These are phyloP conservation scores for Drosophila auraria DNA, from an alignment of 1,140 invertebrate species.

Conservation along the genomic window DNA sequence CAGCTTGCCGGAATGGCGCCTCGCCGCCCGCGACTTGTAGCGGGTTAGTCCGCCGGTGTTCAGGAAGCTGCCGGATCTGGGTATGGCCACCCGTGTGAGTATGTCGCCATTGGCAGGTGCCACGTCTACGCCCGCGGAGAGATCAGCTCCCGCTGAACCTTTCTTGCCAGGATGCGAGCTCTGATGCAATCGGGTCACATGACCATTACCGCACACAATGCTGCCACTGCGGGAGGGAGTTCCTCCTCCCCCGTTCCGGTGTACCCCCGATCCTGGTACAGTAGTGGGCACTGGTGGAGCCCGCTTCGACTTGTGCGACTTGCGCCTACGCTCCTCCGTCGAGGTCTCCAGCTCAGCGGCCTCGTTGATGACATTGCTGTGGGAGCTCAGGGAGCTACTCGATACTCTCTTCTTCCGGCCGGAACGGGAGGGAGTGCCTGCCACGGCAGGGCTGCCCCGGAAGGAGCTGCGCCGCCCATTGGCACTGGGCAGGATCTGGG, in stretches of 20 bases:
- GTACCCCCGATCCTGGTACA: slow-evolving; percentile 32
- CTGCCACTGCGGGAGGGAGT: slow-evolving; percentile 25
- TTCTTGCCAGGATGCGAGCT: slow-evolving; percentile 47
- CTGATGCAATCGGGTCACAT: slow-evolving; percentile 61
- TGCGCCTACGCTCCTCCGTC: slow-evolving; percentile 81
- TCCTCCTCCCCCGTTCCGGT: slow-evolving; percentile 7
- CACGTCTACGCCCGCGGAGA: slow-evolving; percentile 75
- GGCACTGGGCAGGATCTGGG: slow-evolving; percentile 54
- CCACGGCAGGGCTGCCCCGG: slow-evolving; percentile 60
- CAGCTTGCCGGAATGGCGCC: slow-evolving; percentile 73
- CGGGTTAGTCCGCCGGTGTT: slow-evolving; percentile 90
- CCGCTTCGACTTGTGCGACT: slow-evolving; percentile 79
- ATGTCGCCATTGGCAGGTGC: slow-evolving; percentile 88
- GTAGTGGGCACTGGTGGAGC: slow-evolving; percentile 78
- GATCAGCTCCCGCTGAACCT: slow-evolving; percentile 6
- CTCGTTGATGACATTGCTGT: slow-evolving; percentile 86
- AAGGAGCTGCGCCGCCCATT: slow-evolving; percentile 75
- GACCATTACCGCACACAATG: slow-evolving; percentile 68
- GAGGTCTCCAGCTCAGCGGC: slow-evolving; percentile 75
- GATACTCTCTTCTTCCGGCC: slow-evolving; percentile 87
- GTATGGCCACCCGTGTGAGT: slow-evolving; percentile 93
- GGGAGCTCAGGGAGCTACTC: slow-evolving; percentile 87
- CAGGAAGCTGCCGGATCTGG: slow-evolving; percentile 92
- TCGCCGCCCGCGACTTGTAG: slow-evolving; percentile 87
- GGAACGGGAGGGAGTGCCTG: slow-evolving; percentile 78